phyloP scores from a whole-genome alignment of 2,113 vertebrate species.

The Erpornis zantholeuca region DNA sequence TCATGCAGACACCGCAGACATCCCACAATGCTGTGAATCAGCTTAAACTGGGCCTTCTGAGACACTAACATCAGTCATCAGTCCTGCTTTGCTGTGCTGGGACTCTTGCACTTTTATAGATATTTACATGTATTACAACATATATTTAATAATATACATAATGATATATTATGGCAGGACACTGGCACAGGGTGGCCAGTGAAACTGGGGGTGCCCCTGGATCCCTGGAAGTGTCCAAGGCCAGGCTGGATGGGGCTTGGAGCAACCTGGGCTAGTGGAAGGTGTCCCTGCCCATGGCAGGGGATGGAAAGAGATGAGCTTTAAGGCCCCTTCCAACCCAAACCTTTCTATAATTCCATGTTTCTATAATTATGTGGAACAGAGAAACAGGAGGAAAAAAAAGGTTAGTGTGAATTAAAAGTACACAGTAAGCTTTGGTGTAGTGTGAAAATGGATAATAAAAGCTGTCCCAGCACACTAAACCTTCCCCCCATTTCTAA shows the following conservation, averaged over 20 bases:
- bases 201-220: background rate
- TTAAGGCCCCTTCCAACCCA: background rate
- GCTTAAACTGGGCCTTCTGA: background rate
- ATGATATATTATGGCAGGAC: background rate
- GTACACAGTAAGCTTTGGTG: background rate
- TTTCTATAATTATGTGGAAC: background rate
- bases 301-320: background rate
- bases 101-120: background rate
- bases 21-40: background rate
- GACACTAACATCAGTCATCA: background rate
- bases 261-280: background rate
- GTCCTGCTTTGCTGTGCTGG: background rate
- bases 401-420: background rate
- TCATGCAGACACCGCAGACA: background rate
- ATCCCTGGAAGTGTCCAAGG: background rate
- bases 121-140: background rate
- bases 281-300: background rate
- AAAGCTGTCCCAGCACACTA: background rate
- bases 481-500: background rate
- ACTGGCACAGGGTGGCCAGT: background rate
- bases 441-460: background rate
- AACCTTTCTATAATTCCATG: background rate
- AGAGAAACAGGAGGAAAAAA: background rate
- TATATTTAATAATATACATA: background rate
- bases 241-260: background rate